These are phyloP conservation scores for Epinephelus lanceolatus DNA, from an alignment of 2,113 vertebrate genomes.

Conservation along the genomic window DNA sequence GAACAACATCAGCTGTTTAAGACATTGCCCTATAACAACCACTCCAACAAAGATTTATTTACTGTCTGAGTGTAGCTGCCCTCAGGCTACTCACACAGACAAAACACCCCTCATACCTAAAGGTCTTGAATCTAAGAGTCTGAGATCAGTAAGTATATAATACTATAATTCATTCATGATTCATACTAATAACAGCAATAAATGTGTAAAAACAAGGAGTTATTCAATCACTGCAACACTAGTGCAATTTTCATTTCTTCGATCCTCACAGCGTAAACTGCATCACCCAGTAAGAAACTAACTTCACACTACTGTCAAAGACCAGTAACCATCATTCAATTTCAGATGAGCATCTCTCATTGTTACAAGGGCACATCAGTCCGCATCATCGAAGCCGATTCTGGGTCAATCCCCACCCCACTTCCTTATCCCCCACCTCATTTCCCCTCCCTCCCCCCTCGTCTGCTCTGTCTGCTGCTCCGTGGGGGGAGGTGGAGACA, in stretches of 20 bases:
- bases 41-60: constrained; percentile 22
- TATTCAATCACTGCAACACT: neutral
- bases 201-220: neutral
- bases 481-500: constrained; percentile 55
- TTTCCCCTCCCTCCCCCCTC: constrained; percentile 33
- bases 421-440: constrained; percentile 48
- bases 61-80: constrained; percentile 7
- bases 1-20: constrained; percentile 20
- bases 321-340: constrained; percentile 29
- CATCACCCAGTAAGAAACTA: constrained; percentile 15
- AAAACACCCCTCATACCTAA: constrained; percentile 10
- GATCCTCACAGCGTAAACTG: constrained; percentile 1
- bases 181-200: neutral
- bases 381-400: constrained; percentile 72
- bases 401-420: constrained; percentile 78
- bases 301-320: constrained; percentile 39
- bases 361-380: constrained; percentile 69
- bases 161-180: neutral
- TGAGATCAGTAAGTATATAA: neutral
- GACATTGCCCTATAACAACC: neutral
- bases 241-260: neutral
- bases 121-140: neutral
- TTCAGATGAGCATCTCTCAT: constrained; percentile 54
- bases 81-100: constrained; percentile 19
- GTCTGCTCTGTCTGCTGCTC: constrained; percentile 65